These are phyloP conservation scores for Ips nitidus DNA, from an alignment of 1,140 invertebrate species.

Conservation along the genomic window DNA sequence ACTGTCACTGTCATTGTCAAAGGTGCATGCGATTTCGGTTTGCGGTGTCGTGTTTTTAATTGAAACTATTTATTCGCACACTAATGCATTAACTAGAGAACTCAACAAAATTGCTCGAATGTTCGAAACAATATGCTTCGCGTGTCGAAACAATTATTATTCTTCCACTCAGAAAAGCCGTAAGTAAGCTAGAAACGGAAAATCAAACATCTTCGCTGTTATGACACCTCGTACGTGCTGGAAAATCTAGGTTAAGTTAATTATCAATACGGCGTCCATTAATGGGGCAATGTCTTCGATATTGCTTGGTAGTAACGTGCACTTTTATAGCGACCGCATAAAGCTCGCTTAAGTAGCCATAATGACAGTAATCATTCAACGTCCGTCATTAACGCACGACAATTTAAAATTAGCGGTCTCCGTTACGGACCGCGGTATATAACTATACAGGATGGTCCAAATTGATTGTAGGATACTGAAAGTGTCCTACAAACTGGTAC, in stretches of 20 bases:
- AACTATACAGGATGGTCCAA: not conserved
- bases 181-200: not conserved
- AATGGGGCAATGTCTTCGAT: constrained; percentile 29
- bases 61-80: too few relatives aligned
- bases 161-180: too few relatives aligned
- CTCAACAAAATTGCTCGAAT: too few relatives aligned
- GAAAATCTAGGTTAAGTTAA: constrained; percentile 28
- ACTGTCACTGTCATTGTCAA: too few relatives aligned
- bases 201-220: constrained; percentile 12
- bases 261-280: constrained; percentile 10
- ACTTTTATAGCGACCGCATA: constrained; percentile 18
- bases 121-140: too few relatives aligned
- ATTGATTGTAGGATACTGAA: not conserved
- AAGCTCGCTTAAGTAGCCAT: constrained; percentile 24
- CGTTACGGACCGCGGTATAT: constrained; percentile 7
- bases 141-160: too few relatives aligned
- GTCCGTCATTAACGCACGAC: constrained; percentile 32
- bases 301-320: constrained; percentile 16
- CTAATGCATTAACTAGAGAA: too few relatives aligned
- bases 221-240: constrained; percentile 1
- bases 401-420: constrained; percentile 29
- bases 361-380: constrained; percentile 31
- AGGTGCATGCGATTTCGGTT: too few relatives aligned
- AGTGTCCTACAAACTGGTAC: too few relatives aligned
- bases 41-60: too few relatives aligned